Evolutionary conservation across 1,140 invertebrate genomes (phyloP).

Genomic region (Bicyclus anynana): DNA sequence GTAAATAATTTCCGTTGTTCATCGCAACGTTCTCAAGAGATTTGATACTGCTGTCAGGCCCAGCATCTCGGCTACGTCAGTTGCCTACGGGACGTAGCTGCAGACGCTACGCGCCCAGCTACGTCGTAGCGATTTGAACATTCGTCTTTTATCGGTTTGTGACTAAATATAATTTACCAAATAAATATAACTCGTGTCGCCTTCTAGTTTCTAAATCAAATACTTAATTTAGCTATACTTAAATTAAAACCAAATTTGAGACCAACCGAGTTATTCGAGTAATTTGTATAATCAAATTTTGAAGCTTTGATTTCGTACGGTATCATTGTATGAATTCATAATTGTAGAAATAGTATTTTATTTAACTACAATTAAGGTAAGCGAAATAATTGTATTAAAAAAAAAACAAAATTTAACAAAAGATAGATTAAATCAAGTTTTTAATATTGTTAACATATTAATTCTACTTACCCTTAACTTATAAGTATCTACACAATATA

Average conservation of each 20-base stretch:
- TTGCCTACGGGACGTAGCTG: constrained; percentile 55
- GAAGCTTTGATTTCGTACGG: background rate
- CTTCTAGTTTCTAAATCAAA: background rate
- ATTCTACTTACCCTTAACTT: too few species aligned
- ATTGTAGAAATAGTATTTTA: constrained; percentile 16
- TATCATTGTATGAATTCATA: constrained; percentile 15
- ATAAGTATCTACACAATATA: too few species aligned
- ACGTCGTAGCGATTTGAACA: constrained; percentile 31
- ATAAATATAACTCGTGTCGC: background rate
- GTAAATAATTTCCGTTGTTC: constrained; percentile 13
- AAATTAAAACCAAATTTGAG: background rate
- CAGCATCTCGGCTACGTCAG: constrained; percentile 49
- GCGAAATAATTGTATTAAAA: background rate
- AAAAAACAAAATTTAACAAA: background rate
- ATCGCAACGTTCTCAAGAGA: constrained; percentile 15
- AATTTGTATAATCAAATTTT: background rate
- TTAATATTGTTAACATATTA: too few species aligned
- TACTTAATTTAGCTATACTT: background rate
- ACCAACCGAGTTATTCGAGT: background rate
- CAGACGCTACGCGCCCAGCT: constrained; percentile 43
- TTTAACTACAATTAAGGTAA: background rate
- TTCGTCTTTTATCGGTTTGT: constrained; percentile 15
- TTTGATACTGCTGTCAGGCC: constrained; percentile 19
- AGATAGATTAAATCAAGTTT: too few species aligned
- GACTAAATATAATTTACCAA: background rate